phyloP scores from a whole-genome alignment of 2,888 invertebrate species.

The Notodonta dromedarius region DNA sequence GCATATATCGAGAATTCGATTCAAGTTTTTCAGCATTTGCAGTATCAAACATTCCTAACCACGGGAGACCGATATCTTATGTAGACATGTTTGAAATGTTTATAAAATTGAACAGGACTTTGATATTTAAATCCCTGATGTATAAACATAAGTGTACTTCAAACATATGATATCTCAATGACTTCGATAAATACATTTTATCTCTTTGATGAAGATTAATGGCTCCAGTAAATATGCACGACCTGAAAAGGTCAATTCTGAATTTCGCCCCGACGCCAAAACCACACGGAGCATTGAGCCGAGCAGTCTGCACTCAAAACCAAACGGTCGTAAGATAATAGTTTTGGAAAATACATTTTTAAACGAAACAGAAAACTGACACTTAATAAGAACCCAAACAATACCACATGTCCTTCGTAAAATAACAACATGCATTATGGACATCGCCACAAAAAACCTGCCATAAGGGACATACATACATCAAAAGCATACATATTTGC shows the following conservation, averaged over 20 bases:
- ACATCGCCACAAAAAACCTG: slow-evolving; percentile 22
- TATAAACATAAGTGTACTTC: background rate
- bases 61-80: slow-evolving; percentile 37
- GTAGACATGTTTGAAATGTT: slow-evolving; percentile 33
- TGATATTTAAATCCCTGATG: background rate
- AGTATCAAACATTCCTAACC: slow-evolving; percentile 33
- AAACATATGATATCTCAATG: no score
- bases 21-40: slow-evolving; percentile 35
- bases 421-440: slow-evolving; percentile 21
- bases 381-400: background rate
- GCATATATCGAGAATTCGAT: slow-evolving; percentile 32
- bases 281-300: no score
- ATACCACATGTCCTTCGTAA: slow-evolving; percentile 5
- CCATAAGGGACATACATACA: slow-evolving; percentile 26
- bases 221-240: no score
- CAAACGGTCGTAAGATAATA: no score
- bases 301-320: no score
- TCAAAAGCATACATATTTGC: slow-evolving; percentile 42
- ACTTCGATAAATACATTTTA: background rate
- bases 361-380: background rate
- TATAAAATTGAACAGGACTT: slow-evolving; percentile 1
- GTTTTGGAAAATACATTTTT: background rate
- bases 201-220: no score
- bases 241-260: no score
- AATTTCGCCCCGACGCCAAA: no score